Conservation (phyloP, 1,140 invertebrate species). For the Apis cerana region DNA sequence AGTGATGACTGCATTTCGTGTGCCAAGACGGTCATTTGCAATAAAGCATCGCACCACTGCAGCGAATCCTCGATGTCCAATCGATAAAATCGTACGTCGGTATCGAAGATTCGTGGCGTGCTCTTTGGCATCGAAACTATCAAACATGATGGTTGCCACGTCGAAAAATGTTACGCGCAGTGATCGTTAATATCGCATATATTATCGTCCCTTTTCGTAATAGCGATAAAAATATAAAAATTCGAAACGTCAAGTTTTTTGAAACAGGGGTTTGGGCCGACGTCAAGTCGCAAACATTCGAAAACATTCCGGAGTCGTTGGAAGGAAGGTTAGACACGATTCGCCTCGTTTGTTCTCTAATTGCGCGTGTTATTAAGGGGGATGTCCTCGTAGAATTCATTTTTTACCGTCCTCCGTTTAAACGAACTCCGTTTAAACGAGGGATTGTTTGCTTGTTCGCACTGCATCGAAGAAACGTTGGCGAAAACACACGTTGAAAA, state of each 20-base stretch:
- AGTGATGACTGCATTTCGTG: conserved; percentile 38
- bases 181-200: too few species aligned
- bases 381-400: not conserved
- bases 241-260: too few species aligned
- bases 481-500: conserved; percentile 59
- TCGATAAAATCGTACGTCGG: conserved; percentile 2
- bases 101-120: not conserved
- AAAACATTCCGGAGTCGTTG: too few species aligned
- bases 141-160: not conserved
- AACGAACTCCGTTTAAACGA: not conserved
- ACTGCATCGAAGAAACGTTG: conserved; percentile 6
- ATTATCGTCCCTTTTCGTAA: too few species aligned
- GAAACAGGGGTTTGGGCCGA: not conserved
- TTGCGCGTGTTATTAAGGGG: conserved; percentile 23
- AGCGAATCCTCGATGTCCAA: conserved; percentile 4
- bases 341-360: conserved; percentile 33
- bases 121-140: not conserved
- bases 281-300: not conserved
- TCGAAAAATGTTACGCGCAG: too few species aligned
- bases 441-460: not conserved
- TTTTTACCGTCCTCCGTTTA: not conserved
- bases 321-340: not conserved
- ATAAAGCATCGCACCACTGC: conserved; percentile 8
- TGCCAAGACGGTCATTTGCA: conserved; percentile 37
- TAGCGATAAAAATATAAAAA: too few species aligned